Evolutionary conservation across 2,888 invertebrate genomes (phyloP).

Genomic region (Aplocera efformata): DNA sequence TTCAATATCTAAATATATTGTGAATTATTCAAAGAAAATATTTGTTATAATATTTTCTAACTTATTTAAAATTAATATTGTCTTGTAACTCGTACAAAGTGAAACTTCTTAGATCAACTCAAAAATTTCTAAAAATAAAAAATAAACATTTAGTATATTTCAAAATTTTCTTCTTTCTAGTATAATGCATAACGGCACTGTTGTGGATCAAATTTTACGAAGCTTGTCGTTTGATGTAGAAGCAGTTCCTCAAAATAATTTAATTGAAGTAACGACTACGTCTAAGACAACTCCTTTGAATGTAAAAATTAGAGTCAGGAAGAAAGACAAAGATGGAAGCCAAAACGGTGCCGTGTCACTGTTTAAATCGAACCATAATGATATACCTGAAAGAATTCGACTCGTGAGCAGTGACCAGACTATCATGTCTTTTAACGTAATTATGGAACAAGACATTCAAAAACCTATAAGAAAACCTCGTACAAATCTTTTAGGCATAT

Average conservation of each 20-base stretch:
- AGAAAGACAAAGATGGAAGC: conserved; percentile 40
- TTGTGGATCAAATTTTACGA: conserved; percentile 44
- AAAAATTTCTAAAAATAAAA: not conserved
- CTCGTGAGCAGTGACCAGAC: conserved; percentile 62
- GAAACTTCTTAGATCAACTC: no score
- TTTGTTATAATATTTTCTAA: no score
- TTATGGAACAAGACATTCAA: conserved; percentile 48
- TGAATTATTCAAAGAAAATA: no score
- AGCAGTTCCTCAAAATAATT: conserved; percentile 44
- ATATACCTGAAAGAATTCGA: conserved; percentile 40
- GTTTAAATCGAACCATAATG: conserved; percentile 34
- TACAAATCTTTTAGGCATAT: conserved; percentile 42
- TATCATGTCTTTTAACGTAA: conserved; percentile 61
- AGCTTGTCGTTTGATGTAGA: conserved; percentile 59
- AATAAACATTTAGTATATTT: not conserved
- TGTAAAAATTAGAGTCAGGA: conserved; percentile 58
- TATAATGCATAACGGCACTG: conserved; percentile 39
- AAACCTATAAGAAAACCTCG: conserved; percentile 39
- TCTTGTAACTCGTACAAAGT: no score
- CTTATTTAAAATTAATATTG: no score
- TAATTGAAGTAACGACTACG: conserved; percentile 24
- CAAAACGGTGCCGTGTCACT: conserved; percentile 40
- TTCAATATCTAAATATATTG: no score
- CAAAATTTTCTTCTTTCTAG: conserved; percentile 24
- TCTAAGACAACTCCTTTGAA: conserved; percentile 49